Conservation (phyloP, 1,140 invertebrate species). For the Bombyx mandarina region DNA sequence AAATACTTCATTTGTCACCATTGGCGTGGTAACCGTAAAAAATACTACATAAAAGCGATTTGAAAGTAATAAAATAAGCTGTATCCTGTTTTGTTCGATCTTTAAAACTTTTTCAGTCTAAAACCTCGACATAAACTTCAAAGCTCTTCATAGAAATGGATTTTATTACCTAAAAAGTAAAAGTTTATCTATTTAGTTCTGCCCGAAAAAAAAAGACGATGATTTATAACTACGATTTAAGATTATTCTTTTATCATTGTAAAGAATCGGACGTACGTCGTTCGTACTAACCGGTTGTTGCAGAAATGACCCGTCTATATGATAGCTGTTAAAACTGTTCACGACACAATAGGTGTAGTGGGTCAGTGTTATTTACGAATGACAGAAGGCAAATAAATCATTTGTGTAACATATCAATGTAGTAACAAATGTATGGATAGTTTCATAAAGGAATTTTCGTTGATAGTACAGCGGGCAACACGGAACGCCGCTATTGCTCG, state of each 20-base stretch:
- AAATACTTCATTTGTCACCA: too few species aligned
- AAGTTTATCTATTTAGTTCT: constrained; percentile 9
- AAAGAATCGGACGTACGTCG: constrained; percentile 11
- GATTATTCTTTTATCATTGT: constrained; percentile 22
- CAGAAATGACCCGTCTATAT: constrained; percentile 14
- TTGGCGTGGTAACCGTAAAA: too few species aligned
- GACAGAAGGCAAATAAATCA: constrained; percentile 52
- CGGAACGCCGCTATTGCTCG: constrained; percentile 5
- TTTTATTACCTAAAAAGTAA: constrained; percentile 16
- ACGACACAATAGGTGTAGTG: constrained; percentile 23
- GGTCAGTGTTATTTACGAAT: constrained; percentile 29
- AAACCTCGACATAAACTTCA: too few species aligned
- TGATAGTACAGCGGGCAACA: constrained; percentile 20
- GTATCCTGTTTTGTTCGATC: too few species aligned
- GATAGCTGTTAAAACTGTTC: constrained; percentile 12
- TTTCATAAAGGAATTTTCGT: constrained; percentile 39
- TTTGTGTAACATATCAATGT: constrained; percentile 43
- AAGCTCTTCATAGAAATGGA: background rate
- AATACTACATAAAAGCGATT: too few species aligned
- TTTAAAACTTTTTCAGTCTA: too few species aligned
- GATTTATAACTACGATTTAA: constrained; percentile 24
- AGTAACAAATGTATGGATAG: constrained; percentile 36
- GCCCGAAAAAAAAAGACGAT: constrained; percentile 14
- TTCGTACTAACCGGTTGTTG: constrained; percentile 22
- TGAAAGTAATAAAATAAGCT: too few species aligned